A percentile compares a stretch with the other conserved stretches of the same genome.
These are phyloP conservation scores for Onychostoma macrolepis DNA, from an alignment of 2,113 vertebrate genomes.

Conservation along the genomic window DNA sequence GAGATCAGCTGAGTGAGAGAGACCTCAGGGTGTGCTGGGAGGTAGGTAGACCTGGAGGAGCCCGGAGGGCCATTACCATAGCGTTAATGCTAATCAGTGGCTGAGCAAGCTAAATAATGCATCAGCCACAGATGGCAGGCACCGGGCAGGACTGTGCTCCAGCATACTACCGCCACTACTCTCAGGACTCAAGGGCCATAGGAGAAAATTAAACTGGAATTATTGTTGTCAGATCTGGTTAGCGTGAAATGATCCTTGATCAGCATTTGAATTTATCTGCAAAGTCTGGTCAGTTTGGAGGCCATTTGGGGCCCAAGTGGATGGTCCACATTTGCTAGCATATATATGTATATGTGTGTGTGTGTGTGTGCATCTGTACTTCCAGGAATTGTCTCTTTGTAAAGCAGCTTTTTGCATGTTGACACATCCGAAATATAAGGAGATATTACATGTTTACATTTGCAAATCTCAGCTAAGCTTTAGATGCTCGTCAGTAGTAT, in stretches of 20 bases:
- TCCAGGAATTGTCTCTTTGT: not conserved
- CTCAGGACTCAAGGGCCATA: not conserved
- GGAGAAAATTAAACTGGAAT: constrained; percentile 17
- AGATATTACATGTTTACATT: constrained; percentile 31
- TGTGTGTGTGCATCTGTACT: not conserved
- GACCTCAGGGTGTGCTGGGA: constrained; percentile 71
- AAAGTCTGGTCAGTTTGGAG: not conserved
- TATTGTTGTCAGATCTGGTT: constrained; percentile 21
- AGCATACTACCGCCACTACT: not conserved
- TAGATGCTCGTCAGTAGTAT: constrained; percentile 42
- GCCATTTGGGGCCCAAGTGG: not conserved
- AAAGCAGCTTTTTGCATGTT: constrained; percentile 21
- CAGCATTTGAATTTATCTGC: not conserved
- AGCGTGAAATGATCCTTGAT: constrained; percentile 7
- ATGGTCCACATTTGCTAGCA: not conserved
- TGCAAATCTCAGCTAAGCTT: constrained; percentile 35
- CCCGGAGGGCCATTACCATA: constrained; percentile 87
- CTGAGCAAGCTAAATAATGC: constrained; percentile 88
- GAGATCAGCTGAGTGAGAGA: constrained; percentile 26
- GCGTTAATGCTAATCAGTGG: constrained; percentile 87
- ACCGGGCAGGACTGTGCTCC: not conserved
- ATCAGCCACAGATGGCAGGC: constrained; percentile 65
- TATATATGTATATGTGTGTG: too few species aligned
- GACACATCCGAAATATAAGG: not conserved
- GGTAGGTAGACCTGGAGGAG: constrained; percentile 81